These are phyloP conservation scores for Eumacrocentrus americanus DNA, from an alignment of 2,888 invertebrate genomes.

Conservation along the genomic window DNA sequence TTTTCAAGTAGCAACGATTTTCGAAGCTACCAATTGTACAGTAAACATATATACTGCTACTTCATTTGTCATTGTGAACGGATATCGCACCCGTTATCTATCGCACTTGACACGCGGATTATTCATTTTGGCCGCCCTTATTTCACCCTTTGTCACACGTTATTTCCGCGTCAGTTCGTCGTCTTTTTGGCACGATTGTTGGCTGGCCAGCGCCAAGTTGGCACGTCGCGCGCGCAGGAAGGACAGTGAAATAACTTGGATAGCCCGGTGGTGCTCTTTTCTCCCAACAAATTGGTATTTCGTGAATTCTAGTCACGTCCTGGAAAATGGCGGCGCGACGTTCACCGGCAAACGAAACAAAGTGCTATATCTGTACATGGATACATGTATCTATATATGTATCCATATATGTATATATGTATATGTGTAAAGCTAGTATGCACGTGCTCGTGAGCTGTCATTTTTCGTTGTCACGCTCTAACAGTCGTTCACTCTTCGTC, in stretches of 20 bases:
- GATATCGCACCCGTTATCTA: not conserved
- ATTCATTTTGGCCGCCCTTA: not conserved
- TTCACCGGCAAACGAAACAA: slow-evolving; percentile 26
- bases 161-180: slow-evolving; percentile 11
- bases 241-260: slow-evolving; percentile 27
- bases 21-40: not conserved
- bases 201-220: slow-evolving; percentile 10
- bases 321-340: slow-evolving; percentile 28
- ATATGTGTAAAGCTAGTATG: not conserved
- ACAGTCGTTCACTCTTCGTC: slow-evolving; percentile 9
- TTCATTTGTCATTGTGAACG: not conserved
- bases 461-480: slow-evolving; percentile 25
- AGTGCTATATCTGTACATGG: slow-evolving; percentile 1
- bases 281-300: slow-evolving; percentile 29
- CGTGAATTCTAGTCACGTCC: slow-evolving; percentile 28
- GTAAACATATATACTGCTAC: not conserved
- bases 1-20: not conserved
- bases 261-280: slow-evolving; percentile 18
- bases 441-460: slow-evolving; percentile 7
- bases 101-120: not conserved
- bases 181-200: slow-evolving; percentile 14
- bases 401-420: slow-evolving; percentile 7
- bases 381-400: slow-evolving; percentile 2
- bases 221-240: slow-evolving; percentile 8
- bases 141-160: not conserved